These are phyloP conservation scores for Chymomyza fuscimana DNA, from an alignment of 2,888 invertebrate genomes.

Conservation along the genomic window DNA sequence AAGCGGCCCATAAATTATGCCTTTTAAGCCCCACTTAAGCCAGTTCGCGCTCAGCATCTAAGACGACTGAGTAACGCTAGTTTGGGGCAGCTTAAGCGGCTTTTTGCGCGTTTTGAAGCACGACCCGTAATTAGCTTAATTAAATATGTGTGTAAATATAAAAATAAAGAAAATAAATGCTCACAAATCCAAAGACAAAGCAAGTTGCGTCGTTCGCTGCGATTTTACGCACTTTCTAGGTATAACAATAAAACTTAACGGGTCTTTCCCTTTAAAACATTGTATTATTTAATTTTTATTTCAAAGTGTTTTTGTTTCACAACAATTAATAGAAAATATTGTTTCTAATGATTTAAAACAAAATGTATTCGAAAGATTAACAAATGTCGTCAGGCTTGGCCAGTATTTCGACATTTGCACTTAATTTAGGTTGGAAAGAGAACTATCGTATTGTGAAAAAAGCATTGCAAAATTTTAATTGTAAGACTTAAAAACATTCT, in stretches of 20 bases:
- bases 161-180: slow-evolving; percentile 18
- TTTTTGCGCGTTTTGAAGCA: slow-evolving; percentile 48
- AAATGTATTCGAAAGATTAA: too few species aligned
- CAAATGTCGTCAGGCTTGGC: too few species aligned
- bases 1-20: slow-evolving; percentile 64
- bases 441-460: too few species aligned
- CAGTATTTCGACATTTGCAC: too few species aligned
- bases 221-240: slow-evolving; percentile 44
- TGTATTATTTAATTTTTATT: too few species aligned
- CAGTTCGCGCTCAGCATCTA: slow-evolving; percentile 6
- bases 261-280: background rate
- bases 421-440: too few species aligned
- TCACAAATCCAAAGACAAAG: background rate
- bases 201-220: background rate
- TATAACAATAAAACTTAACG: slow-evolving; percentile 2
- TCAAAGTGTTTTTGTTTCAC: too few species aligned
- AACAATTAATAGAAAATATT: background rate
- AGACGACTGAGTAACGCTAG: slow-evolving; percentile 9
- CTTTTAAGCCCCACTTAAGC: slow-evolving; percentile 26
- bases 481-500: too few species aligned
- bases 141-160: slow-evolving; percentile 71
- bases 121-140: slow-evolving; percentile 76
- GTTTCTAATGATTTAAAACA: too few species aligned
- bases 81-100: slow-evolving; percentile 48
- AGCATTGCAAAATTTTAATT: too few species aligned